Percentiles rank a stretch among this genome's conserved stretches.
These are phyloP conservation scores for Arion vulgaris DNA, from an alignment of 1,140 invertebrate species.

Conservation along the genomic window DNA sequence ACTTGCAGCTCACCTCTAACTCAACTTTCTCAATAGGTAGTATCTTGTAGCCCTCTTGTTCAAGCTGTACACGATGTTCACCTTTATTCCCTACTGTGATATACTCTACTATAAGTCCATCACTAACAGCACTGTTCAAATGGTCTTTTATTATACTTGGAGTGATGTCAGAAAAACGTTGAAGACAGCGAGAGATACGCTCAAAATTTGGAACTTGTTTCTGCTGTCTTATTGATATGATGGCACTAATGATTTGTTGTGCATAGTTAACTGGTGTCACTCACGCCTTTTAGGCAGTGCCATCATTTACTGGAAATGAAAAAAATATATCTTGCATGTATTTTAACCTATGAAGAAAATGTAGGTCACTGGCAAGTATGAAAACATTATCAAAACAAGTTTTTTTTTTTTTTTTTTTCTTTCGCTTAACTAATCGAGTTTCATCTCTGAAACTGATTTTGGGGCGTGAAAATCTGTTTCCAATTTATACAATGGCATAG, in stretches of 20 bases:
- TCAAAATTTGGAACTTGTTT: slow-evolving; percentile 77
- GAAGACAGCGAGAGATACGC: slow-evolving; percentile 69
- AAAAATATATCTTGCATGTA: slow-evolving; percentile 37
- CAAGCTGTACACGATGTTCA: slow-evolving; percentile 75
- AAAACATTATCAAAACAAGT: no score
- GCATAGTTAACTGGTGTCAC: slow-evolving; percentile 65
- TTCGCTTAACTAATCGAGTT: no score
- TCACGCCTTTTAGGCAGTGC: slow-evolving; percentile 61
- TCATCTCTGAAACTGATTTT: no score
- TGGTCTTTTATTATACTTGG: slow-evolving; percentile 73
- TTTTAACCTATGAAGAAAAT: background rate
- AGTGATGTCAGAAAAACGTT: slow-evolving; percentile 54
- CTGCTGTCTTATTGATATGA: slow-evolving; percentile 75
- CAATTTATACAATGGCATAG: no score
- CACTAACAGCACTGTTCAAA: slow-evolving; percentile 74
- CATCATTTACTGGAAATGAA: slow-evolving; percentile 45
- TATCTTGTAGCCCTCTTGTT: slow-evolving; percentile 77
- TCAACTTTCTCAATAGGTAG: slow-evolving; percentile 60
- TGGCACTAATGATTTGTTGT: slow-evolving; percentile 75
- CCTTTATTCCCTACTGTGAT: slow-evolving; percentile 76
- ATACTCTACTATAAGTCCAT: slow-evolving; percentile 74
- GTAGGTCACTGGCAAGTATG: background rate
- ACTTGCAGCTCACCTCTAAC: slow-evolving; percentile 40
- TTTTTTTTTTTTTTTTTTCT: no score
- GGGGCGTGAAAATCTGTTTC: no score